These are phyloP conservation scores for Staurois parvus DNA, from an alignment of 2,797 vertebrate genomes.

Conservation along the genomic window DNA sequence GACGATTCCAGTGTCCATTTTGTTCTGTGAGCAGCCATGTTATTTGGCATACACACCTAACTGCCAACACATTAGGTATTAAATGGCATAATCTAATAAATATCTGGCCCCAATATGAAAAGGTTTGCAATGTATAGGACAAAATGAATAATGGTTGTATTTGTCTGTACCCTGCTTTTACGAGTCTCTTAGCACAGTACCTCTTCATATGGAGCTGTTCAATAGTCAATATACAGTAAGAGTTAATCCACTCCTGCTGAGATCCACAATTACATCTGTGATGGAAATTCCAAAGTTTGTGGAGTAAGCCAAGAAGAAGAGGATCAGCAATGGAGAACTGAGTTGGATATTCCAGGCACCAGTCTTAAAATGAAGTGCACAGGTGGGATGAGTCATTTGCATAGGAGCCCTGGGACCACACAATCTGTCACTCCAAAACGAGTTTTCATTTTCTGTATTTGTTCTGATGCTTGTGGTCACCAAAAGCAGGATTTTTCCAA, in stretches of 20 bases:
- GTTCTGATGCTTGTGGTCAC: conserved; percentile 37
- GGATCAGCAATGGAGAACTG: conserved; percentile 37
- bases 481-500: conserved; percentile 45
- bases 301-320: conserved; percentile 51
- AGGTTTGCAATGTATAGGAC: neutral
- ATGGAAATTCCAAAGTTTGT: conserved; percentile 46
- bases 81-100: neutral
- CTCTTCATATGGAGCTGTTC: neutral
- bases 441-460: conserved; percentile 9
- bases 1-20: neutral
- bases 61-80: neutral
- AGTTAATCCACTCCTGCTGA: conserved; percentile 34
- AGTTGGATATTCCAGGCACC: conserved; percentile 52
- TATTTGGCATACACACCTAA: neutral
- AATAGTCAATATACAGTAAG: neutral
- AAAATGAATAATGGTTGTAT: neutral
- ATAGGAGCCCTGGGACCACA: conserved; percentile 46
- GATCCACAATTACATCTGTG: conserved; percentile 32
- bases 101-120: neutral
- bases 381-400: conserved; percentile 59
- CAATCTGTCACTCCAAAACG: conserved; percentile 41
- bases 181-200: neutral
- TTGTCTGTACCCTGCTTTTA: neutral
- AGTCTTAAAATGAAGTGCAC: conserved; percentile 42
- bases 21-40: neutral